These are phyloP conservation scores for Aythya baeri DNA, from an alignment of 2,113 vertebrate species.

Conservation along the genomic window DNA sequence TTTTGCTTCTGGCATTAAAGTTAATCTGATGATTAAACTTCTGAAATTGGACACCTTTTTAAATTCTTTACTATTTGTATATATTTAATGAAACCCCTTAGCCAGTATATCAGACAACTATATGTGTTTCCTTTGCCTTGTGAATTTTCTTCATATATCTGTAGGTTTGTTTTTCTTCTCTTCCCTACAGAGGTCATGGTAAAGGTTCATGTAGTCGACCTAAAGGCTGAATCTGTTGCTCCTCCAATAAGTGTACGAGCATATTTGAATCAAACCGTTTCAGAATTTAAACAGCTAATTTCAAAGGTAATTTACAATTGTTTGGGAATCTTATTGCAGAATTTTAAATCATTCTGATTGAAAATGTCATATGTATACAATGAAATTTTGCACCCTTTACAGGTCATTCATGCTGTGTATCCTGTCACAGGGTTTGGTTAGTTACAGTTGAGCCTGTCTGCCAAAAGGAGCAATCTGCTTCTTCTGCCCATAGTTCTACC, in stretches of 20 bases:
- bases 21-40: not conserved
- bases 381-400: not conserved
- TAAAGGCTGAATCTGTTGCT: constrained; percentile 90
- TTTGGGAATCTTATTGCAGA: not conserved
- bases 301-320: constrained; percentile 84
- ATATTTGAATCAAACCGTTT: constrained; percentile 95
- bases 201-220: constrained; percentile 93
- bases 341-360: not conserved
- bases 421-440: not conserved
- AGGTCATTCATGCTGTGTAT: not conserved
- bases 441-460: not conserved
- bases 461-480: not conserved
- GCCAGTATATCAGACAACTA: not conserved
- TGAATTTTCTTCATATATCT: not conserved
- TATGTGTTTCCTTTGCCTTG: not conserved
- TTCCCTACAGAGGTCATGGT: constrained; percentile 94
- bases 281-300: constrained; percentile 96
- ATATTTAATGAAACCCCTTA: not conserved
- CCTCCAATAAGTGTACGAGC: constrained; percentile 91
- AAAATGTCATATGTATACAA: not conserved
- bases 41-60: not conserved
- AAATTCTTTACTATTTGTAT: not conserved
- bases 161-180: constrained; percentile 1
- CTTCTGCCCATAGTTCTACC: not conserved
- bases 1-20: not conserved